Base-by-base conservation (phyloP, 1,140 invertebrate species). In the Drosophila grimshawi region DNA sequence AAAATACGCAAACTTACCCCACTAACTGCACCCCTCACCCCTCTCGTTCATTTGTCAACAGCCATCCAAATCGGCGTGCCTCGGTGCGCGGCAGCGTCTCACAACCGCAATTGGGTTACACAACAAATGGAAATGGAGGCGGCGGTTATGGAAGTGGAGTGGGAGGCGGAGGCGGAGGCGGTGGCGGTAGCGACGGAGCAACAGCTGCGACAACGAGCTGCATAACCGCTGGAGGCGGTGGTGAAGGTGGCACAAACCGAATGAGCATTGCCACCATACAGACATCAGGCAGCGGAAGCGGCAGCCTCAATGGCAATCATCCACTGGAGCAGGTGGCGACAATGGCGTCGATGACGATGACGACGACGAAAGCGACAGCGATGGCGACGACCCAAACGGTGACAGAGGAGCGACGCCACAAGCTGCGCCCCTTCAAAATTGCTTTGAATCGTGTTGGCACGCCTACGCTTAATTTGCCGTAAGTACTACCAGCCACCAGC, bases 271-370 rank as follows among this genome's bases (percentile, higher is more conserved):
- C 85, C 45, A 90, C 80, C 81, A 90, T 86, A 43, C 78, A 85
- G 27, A 49, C 66, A 39, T 76, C 61, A 4, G 45, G 41, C 35
- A 11, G 19, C 29, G 30, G 55, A 29, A 32, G 30, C 41, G 64
- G 53, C 45, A 43, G 41, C 68, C 19, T 19, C 19, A 19, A 51
- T 33, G 63, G 33, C 61, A 70, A 45, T 63, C 61, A 59, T 60
- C 62, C 53, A 32, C 43, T 43, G 66, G 66, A 75, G 59, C 62
- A 55, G 92, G 93, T 60, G 95, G 95, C 95, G 68, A 94, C 94
- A 10, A 96, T 61, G 95, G 95, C 95, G 66, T 93, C 94, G 7
- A 96, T 95, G 30, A 95, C 96, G 90, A 64, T 93, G 93, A 37
- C 59, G 5, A 32, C 55, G 56, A 43, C 27, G 49, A 68, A 5